These are phyloP conservation scores for Apodemus agrarius DNA, from an alignment of 2,797 vertebrate species.

Conservation along the genomic window DNA sequence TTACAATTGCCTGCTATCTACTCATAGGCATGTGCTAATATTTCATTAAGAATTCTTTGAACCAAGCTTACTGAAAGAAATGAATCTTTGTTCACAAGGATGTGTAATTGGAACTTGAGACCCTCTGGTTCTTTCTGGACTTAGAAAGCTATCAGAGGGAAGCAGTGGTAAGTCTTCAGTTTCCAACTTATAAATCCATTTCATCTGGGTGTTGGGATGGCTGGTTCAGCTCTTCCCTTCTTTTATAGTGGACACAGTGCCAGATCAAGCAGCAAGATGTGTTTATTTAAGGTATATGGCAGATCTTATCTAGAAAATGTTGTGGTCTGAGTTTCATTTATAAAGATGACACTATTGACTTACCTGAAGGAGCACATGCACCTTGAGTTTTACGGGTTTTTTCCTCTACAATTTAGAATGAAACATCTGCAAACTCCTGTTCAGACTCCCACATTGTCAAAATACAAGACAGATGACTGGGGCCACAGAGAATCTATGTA, in stretches of 20 bases:
- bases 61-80: conserved; percentile 52
- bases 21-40: conserved; percentile 63
- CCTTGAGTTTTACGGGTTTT: not conserved
- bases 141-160: conserved; percentile 23
- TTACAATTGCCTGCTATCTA: conserved; percentile 59
- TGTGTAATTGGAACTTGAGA: conserved; percentile 50
- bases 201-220: conserved; percentile 56
- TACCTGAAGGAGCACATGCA: not conserved
- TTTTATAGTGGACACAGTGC: conserved; percentile 58
- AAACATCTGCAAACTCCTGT: not conserved
- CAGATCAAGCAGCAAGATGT: conserved; percentile 44
- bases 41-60: conserved; percentile 52
- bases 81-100: conserved; percentile 47
- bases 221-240: not conserved
- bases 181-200: conserved; percentile 54
- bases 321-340: conserved; percentile 70
- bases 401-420: not conserved
- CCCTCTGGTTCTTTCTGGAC: conserved; percentile 1
- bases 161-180: conserved; percentile 12
- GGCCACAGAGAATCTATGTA: not conserved
- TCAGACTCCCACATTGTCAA: conserved; percentile 14
- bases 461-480: conserved; percentile 31
- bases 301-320: conserved; percentile 68
- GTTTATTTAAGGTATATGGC: conserved; percentile 72
- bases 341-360: conserved; percentile 73